A percentile compares a stretch with the other conserved stretches of the same genome.
These are phyloP conservation scores for Geotrupes spiniger DNA, from an alignment of 2,888 invertebrate species.

Conservation along the genomic window DNA sequence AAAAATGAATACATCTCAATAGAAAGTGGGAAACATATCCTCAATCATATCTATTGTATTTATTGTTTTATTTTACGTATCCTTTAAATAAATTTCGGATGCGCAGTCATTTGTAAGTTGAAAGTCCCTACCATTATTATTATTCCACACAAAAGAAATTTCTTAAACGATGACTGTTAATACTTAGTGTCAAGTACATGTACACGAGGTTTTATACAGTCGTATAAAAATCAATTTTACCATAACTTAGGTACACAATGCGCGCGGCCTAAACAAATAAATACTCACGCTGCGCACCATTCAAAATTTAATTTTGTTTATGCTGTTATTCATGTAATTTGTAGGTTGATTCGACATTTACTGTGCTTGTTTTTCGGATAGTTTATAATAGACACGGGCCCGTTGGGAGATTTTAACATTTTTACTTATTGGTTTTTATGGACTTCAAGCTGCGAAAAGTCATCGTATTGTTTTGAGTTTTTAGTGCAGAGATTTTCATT, in stretches of 20 bases:
- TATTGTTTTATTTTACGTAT: no score
- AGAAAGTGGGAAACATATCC: no score
- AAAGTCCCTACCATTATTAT: no score
- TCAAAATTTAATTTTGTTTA: constrained; percentile 8
- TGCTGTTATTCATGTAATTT: constrained; percentile 1
- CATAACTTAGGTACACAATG: constrained; percentile 5
- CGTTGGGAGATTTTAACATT: not conserved
- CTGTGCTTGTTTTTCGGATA: constrained; percentile 1
- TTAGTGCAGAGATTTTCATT: no score
- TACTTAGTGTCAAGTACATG: not conserved
- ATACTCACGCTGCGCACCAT: constrained; percentile 4
- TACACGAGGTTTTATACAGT: not conserved
- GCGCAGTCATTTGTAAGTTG: no score
- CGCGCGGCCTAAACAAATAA: constrained; percentile 5
- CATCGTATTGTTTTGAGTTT: not conserved
- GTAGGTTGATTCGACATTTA: constrained; percentile 6
- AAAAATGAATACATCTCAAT: no score
- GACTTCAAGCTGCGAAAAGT: constrained; percentile 3
- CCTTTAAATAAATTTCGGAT: no score
- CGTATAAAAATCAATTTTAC: constrained; percentile 6
- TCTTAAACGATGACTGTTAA: no score
- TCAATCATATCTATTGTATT: no score
- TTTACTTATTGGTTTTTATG: not conserved
- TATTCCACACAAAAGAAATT: no score
- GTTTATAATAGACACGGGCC: constrained; percentile 5